Evolutionary conservation across 1,140 invertebrate genomes (phyloP).

Genomic region (Kradibia gibbosae): DNA sequence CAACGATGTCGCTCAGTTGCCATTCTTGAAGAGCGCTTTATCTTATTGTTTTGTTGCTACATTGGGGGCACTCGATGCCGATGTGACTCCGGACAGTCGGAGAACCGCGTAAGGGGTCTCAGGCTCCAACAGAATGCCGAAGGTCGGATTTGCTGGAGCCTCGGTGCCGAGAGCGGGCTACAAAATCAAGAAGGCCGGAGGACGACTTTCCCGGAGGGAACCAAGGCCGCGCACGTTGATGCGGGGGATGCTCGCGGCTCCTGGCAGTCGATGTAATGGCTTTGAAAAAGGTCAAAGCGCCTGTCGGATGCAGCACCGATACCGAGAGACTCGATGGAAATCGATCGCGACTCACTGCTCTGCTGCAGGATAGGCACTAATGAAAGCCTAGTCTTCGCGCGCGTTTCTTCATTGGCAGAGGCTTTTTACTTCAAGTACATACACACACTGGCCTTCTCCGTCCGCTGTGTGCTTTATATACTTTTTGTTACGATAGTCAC

Average conservation of each 20-base stretch:
- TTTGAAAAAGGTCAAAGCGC: neutral
- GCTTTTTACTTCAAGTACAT: neutral
- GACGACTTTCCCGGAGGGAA: neutral
- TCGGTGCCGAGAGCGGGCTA: too few relatives aligned
- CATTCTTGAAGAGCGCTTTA: too few relatives aligned
- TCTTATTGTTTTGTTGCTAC: too few relatives aligned
- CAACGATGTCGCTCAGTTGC: too few relatives aligned
- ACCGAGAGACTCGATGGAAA: neutral
- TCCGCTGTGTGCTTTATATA: neutral
- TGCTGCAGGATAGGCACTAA: conserved; percentile 17
- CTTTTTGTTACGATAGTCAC: neutral
- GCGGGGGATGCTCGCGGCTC: neutral
- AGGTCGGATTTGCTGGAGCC: too few relatives aligned
- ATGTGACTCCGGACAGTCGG: too few relatives aligned
- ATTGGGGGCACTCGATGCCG: too few relatives aligned
- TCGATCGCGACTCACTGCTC: neutral
- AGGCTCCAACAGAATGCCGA: too few relatives aligned
- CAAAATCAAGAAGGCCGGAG: too few relatives aligned
- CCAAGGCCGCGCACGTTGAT: neutral
- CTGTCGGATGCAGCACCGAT: neutral
- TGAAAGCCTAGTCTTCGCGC: conserved; percentile 26
- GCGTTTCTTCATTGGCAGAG: neutral
- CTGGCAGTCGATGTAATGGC: conserved; percentile 12
- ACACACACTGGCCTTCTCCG: neutral
- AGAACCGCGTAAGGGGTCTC: too few relatives aligned